A percentile compares a stretch with the other conserved stretches of the same genome.
Evolutionary conservation across 2,113 vertebrate genomes (phyloP).

Genomic region (Muntiacus reevesi): DNA sequence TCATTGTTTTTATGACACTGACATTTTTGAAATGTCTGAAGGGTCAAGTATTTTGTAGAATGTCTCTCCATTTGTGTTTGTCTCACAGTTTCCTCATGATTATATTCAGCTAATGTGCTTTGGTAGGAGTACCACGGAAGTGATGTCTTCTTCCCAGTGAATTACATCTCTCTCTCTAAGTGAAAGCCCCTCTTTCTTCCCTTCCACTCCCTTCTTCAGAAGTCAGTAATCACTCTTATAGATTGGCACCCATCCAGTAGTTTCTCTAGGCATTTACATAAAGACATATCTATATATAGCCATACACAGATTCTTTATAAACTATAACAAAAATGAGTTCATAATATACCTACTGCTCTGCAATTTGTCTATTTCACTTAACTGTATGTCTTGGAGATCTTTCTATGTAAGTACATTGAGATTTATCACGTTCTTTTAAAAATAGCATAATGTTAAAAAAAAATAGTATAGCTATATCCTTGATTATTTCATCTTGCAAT

Average conservation of each 20-base stretch:
- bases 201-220: not conserved
- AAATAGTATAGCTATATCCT: not conserved
- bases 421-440: not conserved
- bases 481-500: not conserved
- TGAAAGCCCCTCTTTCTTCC: not conserved
- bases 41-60: not conserved
- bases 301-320: not conserved
- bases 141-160: not conserved
- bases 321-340: not conserved
- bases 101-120: not conserved
- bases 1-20: not conserved
- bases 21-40: not conserved
- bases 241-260: not conserved
- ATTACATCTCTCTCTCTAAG: not conserved
- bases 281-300: not conserved
- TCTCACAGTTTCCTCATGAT: not conserved
- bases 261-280: not conserved
- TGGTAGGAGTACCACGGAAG: not conserved
- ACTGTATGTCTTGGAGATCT: not conserved
- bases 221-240: not conserved
- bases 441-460: not conserved
- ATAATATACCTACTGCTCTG: not conserved
- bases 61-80: not conserved
- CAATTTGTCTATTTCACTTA: not conserved
- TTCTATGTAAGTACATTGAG: not conserved